phyloP scores from a whole-genome alignment of 2,888 invertebrate genomes.

The Ennomos fuscantarius region DNA sequence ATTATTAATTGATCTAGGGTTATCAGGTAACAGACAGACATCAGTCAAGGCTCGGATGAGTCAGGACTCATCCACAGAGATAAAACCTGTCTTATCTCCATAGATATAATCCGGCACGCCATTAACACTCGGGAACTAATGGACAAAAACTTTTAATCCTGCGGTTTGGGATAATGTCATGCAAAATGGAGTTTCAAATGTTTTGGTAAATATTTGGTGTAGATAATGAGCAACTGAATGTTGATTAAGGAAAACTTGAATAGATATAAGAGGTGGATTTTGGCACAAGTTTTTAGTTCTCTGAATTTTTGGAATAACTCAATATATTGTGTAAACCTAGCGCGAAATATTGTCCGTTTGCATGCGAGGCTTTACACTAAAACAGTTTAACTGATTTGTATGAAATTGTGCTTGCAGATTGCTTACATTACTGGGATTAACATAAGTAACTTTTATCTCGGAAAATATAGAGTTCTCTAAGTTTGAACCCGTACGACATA shows the following conservation, averaged over 20 bases:
- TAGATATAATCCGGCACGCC: slow-evolving; percentile 74
- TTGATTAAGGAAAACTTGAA: neutral
- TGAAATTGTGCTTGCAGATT: too few species aligned
- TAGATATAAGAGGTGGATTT: neutral
- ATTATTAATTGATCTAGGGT: slow-evolving; percentile 46
- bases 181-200: slow-evolving; percentile 54
- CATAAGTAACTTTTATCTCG: too few species aligned
- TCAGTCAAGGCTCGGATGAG: slow-evolving; percentile 69
- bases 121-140: slow-evolving; percentile 78
- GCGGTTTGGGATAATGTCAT: slow-evolving; percentile 57
- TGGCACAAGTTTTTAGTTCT: too few species aligned
- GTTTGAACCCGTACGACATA: too few species aligned
- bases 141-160: slow-evolving; percentile 82
- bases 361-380: too few species aligned
- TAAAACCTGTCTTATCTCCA: slow-evolving; percentile 62
- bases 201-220: slow-evolving; percentile 42
- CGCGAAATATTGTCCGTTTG: too few species aligned
- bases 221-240: slow-evolving; percentile 1
- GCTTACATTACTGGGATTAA: too few species aligned
- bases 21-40: slow-evolving; percentile 72
- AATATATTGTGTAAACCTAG: too few species aligned
- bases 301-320: too few species aligned
- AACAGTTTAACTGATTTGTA: too few species aligned
- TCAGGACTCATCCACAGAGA: slow-evolving; percentile 48
- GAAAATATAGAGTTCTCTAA: too few species aligned